phyloP scores from a whole-genome alignment of 2,888 invertebrate species.

The Xestia ashworthii region DNA sequence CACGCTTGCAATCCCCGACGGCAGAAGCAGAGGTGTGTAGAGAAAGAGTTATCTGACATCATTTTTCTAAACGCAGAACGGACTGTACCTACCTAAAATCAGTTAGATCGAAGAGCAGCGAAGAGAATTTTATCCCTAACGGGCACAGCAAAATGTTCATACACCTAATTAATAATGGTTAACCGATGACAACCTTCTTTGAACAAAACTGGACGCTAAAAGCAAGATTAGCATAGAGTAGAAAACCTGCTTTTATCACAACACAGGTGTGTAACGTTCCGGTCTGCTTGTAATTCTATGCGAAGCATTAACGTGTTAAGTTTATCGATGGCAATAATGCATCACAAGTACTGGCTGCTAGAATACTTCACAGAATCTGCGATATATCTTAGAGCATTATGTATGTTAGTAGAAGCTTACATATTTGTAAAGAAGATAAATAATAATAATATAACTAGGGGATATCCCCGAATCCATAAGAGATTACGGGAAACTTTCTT shows the following conservation, averaged over 20 bases:
- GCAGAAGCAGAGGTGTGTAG: too few species aligned
- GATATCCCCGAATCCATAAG: not conserved
- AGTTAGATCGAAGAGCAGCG: not conserved
- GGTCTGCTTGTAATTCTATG: slow-evolving; percentile 59
- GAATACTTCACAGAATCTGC: slow-evolving; percentile 32
- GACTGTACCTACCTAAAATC: not conserved
- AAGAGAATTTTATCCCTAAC: not conserved
- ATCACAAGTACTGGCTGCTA: slow-evolving; percentile 44
- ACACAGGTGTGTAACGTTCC: slow-evolving; percentile 50
- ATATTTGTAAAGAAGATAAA: not conserved
- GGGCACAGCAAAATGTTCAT: slow-evolving; percentile 34
- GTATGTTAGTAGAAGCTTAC: not conserved
- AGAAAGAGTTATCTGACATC: not conserved
- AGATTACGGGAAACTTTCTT: not conserved
- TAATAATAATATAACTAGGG: not conserved
- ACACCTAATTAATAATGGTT: slow-evolving; percentile 47
- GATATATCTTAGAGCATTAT: slow-evolving; percentile 3
- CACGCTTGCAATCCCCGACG: too few species aligned
- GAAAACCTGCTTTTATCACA: slow-evolving; percentile 51
- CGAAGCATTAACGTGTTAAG: slow-evolving; percentile 62
- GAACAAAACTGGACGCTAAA: slow-evolving; percentile 42
- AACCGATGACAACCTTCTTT: slow-evolving; percentile 48
- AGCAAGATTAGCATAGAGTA: slow-evolving; percentile 48
- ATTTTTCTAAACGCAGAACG: not conserved
- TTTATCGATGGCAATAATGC: slow-evolving; percentile 62